These are phyloP conservation scores for Gryllus longicercus DNA, from an alignment of 2,888 invertebrate genomes.

Conservation along the genomic window DNA sequence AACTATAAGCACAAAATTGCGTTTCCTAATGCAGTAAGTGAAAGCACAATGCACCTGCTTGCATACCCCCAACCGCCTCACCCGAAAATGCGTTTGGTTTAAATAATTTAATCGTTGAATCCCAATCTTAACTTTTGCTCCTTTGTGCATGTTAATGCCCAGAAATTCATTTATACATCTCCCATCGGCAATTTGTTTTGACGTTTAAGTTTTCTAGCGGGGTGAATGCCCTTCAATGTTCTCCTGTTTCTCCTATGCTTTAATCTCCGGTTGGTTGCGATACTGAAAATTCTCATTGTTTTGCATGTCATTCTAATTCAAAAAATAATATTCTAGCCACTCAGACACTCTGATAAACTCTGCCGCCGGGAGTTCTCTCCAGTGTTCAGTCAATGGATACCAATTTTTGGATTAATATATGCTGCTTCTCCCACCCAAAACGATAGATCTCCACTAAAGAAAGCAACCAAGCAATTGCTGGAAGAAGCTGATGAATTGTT, in stretches of 20 bases:
- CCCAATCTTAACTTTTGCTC: no score
- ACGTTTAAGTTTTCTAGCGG: background rate
- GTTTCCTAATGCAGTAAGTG: slow-evolving; percentile 2
- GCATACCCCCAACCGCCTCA: background rate
- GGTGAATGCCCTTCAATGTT: background rate
- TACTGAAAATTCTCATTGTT: no score
- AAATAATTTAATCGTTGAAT: no score
- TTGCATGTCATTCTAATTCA: no score
- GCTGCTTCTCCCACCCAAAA: slow-evolving; percentile 24
- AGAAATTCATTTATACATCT: background rate
- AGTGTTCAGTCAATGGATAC: background rate
- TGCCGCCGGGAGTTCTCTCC: background rate
- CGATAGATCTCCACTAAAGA: slow-evolving; percentile 36
- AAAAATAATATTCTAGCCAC: background rate
- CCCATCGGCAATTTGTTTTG: background rate
- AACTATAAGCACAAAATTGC: slow-evolving; percentile 7
- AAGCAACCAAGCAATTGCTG: slow-evolving; percentile 48
- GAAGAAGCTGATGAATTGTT: slow-evolving; percentile 64
- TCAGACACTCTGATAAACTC: background rate
- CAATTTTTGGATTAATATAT: background rate
- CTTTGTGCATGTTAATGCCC: no score
- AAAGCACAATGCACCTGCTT: background rate
- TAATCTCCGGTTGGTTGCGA: no score
- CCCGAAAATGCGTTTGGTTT: background rate
- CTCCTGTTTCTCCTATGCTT: no score